Evolutionary conservation across 2,797 vertebrate genomes (phyloP).

Genomic region (Fundulus diaphanus): DNA sequence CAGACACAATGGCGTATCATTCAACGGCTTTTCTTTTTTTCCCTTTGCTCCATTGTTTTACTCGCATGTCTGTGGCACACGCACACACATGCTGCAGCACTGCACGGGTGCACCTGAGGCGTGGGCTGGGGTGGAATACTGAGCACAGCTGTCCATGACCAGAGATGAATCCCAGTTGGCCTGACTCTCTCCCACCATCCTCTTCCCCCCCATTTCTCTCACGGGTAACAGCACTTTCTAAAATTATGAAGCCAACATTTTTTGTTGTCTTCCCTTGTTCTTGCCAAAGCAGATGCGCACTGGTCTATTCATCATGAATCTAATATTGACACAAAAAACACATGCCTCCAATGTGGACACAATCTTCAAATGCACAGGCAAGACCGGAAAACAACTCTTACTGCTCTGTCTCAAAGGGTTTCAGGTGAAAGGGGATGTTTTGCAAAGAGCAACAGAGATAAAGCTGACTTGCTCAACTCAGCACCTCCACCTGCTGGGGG

Average conservation of each 20-base stretch:
- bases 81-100: constrained; percentile 17
- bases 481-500: constrained; percentile 54
- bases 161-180: constrained; percentile 38
- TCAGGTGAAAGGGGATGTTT: background rate
- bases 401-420: background rate
- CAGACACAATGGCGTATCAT: constrained; percentile 12
- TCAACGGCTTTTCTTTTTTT: constrained; percentile 22
- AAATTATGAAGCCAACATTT: constrained; percentile 31
- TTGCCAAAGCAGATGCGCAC: constrained; percentile 13
- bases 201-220: constrained; percentile 24
- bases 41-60: constrained; percentile 29
- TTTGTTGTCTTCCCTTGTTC: constrained; percentile 9
- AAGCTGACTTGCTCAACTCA: constrained; percentile 23
- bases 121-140: constrained; percentile 53
- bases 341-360: background rate
- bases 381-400: background rate
- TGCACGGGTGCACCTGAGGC: constrained; percentile 33
- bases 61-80: constrained; percentile 34
- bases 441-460: background rate
- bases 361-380: background rate
- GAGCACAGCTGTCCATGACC: constrained; percentile 68
- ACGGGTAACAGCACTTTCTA: constrained; percentile 34
- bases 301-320: constrained; percentile 41
- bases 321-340: constrained; percentile 42
- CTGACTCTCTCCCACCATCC: constrained; percentile 14